Conservation (phyloP, 2,888 invertebrate genomes). For the Melikaiella ostensackeni region DNA sequence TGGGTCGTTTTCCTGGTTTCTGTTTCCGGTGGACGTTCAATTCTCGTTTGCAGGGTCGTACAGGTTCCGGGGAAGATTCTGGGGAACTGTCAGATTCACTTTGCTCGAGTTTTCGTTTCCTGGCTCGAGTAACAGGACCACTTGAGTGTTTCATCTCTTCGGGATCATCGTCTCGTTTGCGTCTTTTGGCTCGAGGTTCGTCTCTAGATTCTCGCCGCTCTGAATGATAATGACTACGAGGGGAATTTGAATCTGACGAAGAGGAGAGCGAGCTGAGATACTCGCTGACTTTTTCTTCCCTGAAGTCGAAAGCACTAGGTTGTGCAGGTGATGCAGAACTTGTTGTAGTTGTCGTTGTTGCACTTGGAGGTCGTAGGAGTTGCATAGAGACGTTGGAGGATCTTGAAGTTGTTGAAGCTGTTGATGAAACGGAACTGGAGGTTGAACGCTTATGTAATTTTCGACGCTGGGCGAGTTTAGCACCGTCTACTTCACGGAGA, state of each 20-base stretch:
- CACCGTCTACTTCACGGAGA: constrained; percentile 85
- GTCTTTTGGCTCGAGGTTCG: constrained; percentile 55
- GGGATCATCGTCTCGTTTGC: constrained; percentile 56
- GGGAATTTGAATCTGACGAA: constrained; percentile 71
- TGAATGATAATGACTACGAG: constrained; percentile 41
- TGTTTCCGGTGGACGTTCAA: constrained; percentile 66
- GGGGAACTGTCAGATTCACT: constrained; percentile 54
- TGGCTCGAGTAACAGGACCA: constrained; percentile 72
- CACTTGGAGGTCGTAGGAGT: constrained; percentile 61
- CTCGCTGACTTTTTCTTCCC: constrained; percentile 78
- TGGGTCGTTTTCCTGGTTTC: constrained; percentile 68
- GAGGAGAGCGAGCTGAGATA: constrained; percentile 79
- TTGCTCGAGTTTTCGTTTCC: constrained; percentile 70
- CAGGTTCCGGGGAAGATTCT: constrained; percentile 55
- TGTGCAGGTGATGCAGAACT: constrained; percentile 68
- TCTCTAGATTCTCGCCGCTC: constrained; percentile 46
- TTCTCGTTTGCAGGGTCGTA: constrained; percentile 57
- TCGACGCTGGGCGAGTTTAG: constrained; percentile 84
- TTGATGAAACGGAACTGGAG: constrained; percentile 75
- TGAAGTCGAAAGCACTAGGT: constrained; percentile 77
- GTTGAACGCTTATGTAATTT: constrained; percentile 80
- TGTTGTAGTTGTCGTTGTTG: constrained; percentile 52
- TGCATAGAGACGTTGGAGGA: constrained; percentile 66
- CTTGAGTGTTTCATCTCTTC: not conserved
- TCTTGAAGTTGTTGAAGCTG: constrained; percentile 73